These are phyloP conservation scores for Cirrhinus mrigala DNA, from an alignment of 2,797 vertebrate genomes.

Conservation along the genomic window DNA sequence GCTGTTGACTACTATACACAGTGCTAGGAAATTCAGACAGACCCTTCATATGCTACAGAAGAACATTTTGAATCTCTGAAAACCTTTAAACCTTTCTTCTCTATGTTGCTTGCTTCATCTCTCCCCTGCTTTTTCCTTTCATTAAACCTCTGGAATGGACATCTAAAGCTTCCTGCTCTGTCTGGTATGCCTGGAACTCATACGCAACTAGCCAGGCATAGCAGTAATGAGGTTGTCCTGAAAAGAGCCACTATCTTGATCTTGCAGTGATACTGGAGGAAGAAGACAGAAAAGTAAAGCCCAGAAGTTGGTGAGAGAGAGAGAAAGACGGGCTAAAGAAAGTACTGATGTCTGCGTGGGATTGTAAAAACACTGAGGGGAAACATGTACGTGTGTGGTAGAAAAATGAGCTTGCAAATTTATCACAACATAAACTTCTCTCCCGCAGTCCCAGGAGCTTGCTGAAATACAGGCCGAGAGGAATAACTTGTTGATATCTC, in stretches of 20 bases:
- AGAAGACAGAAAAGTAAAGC: constrained; percentile 24
- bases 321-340: neutral
- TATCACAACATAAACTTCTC: constrained; percentile 8
- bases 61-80: constrained; percentile 35
- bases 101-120: constrained; percentile 28
- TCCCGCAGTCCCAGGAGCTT: neutral
- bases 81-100: constrained; percentile 42
- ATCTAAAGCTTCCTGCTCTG: constrained; percentile 75
- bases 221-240: constrained; percentile 46
- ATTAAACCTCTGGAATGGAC: constrained; percentile 70
- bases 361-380: constrained; percentile 5
- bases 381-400: neutral
- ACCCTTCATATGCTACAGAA: constrained; percentile 9
- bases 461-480: constrained; percentile 1
- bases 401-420: constrained; percentile 22
- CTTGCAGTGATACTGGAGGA: constrained; percentile 32
- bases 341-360: neutral
- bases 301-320: constrained; percentile 3
- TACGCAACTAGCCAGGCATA: constrained; percentile 61
- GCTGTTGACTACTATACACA: neutral
- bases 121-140: constrained; percentile 56
- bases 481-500: constrained; percentile 22
- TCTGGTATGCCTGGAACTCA: constrained; percentile 79
- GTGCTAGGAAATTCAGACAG: constrained; percentile 39
- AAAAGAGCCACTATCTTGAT: constrained; percentile 24